Conservation (phyloP, 2,113 vertebrate species). For the Epinephelus lanceolatus region DNA sequence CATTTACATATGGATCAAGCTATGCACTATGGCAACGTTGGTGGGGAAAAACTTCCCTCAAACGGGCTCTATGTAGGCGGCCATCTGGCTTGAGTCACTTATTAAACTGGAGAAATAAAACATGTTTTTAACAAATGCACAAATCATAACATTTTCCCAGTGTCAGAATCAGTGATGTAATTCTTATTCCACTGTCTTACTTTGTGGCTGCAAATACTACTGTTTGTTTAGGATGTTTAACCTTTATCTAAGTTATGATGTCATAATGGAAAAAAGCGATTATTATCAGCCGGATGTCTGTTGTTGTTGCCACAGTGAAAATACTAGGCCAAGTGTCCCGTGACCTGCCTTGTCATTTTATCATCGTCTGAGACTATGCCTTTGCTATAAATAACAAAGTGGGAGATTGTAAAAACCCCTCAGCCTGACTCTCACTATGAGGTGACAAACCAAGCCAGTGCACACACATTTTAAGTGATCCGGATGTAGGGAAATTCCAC, state of each 20-base stretch:
- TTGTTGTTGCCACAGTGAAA: neutral
- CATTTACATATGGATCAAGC: no score
- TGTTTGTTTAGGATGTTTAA: neutral
- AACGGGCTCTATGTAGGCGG: no score
- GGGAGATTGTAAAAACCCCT: neutral
- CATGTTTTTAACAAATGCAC: neutral
- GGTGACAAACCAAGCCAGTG: neutral
- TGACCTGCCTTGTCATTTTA: neutral
- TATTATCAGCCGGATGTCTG: neutral
- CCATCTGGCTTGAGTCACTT: no score
- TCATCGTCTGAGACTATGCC: neutral
- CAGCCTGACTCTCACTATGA: neutral
- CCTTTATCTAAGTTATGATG: neutral
- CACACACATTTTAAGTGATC: neutral
- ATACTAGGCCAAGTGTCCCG: neutral
- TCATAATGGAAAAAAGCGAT: neutral
- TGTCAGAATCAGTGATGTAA: no score
- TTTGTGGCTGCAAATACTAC: neutral
- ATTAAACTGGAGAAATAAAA: neutral
- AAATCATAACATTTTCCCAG: no score
- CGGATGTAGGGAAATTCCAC: constrained; percentile 34
- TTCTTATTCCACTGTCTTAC: neutral
- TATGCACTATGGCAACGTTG: no score
- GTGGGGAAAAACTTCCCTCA: no score
- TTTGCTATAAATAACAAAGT: constrained; percentile 1